Evolutionary conservation across 2,113 vertebrate genomes (phyloP), one percentile per base, ranked within the genome.

Genomic region (Eleginops maclovinus): DNA sequence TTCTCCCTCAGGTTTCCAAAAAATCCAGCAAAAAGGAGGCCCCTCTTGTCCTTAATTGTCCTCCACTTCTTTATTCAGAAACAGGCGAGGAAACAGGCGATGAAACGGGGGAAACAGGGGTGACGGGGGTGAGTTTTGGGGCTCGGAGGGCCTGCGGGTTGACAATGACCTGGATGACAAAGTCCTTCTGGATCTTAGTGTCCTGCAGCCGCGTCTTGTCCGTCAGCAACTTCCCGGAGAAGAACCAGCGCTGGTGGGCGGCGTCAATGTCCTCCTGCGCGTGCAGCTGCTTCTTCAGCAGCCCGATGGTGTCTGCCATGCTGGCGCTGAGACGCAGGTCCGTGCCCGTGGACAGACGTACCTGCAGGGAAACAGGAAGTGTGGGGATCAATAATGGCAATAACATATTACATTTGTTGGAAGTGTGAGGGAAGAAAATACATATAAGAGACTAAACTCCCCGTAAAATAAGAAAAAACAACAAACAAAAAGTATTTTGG

Each of bases 131-230:
- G 31, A 8, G 31, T 58, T 77, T 79, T 50, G 69, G 75, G 21
- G 71, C 91, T 88, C 0, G 92, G 75, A 40, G 94, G 74, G 95
- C 90, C 44, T 96, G 96, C 72, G 97, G 96, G 93, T 98, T 99
- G 82, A 99, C 92, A 9, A 99, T 99, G 90, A 99, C 98, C 95
- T 99, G 98, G 87, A 99, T 97, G 49, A 99, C 97, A 84, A 97
- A 99, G 95, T 99, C 98, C 93, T 98, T 99, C 94, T 99, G 98
- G 95, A 99, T 98, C 94, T 99, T 99, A 69, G 97, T 97, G 89
- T 99, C 98, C 79, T 98, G 98, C 58, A 99, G 96, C 50, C 97
- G 96, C 0, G 95, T 98, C 86, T 98, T 97, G 92, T 99, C 98
- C 0, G 98, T 98, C 56, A 99, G 98, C 87, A 99, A 95, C 90